Percentiles rank a stretch among this genome's conserved stretches.
phyloP scores from a whole-genome alignment of 2,888 invertebrate genomes.

The Siphlonurus alternatus region DNA sequence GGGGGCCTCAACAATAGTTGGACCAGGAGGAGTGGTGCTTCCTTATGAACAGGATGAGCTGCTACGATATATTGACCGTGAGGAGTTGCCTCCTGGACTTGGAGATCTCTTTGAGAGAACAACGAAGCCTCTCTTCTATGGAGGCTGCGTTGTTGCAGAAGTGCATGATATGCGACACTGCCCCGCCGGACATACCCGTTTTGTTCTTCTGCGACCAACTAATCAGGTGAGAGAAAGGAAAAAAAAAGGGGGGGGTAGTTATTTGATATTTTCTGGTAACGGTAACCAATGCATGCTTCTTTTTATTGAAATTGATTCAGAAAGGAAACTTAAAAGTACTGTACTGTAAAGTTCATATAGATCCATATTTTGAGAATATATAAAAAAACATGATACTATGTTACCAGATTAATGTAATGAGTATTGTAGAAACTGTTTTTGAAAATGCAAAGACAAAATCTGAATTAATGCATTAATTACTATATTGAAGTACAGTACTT shows the following conservation, averaged over 20 bases:
- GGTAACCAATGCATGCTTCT: too few relatives aligned
- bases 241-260: too few relatives aligned
- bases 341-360: too few relatives aligned
- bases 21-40: constrained; percentile 13
- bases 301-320: not conserved
- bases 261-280: too few relatives aligned
- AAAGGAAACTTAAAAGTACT: not conserved
- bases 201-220: constrained; percentile 74
- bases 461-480: too few relatives aligned
- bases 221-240: constrained; percentile 52
- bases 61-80: constrained; percentile 74
- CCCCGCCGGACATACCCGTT: constrained; percentile 36
- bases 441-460: too few relatives aligned
- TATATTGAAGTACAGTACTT: too few relatives aligned
- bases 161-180: constrained; percentile 60
- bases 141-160: constrained; percentile 82
- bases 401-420: too few relatives aligned
- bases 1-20: not conserved
- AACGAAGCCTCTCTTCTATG: constrained; percentile 63
- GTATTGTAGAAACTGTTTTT: too few relatives aligned
- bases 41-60: constrained; percentile 82
- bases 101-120: constrained; percentile 58
- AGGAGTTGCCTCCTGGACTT: constrained; percentile 74
- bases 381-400: too few relatives aligned
- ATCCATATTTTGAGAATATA: too few relatives aligned